These are phyloP conservation scores for Lathamus discolor DNA, from an alignment of 2,113 vertebrate species.

Conservation along the genomic window DNA sequence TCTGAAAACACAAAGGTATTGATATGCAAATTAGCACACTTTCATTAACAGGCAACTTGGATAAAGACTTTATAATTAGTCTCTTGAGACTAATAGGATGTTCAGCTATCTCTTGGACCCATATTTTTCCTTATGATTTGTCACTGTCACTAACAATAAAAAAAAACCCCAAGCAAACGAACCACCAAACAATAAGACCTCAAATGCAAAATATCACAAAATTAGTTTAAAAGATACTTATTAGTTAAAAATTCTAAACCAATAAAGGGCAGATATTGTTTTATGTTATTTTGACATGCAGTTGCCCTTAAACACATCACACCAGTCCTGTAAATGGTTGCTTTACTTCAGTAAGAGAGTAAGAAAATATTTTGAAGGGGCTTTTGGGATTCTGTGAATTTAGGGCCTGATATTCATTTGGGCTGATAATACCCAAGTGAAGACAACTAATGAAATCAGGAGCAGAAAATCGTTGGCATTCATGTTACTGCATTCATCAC, in stretches of 20 bases:
- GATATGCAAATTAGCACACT: background rate
- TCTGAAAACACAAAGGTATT: background rate
- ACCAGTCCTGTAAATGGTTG: background rate
- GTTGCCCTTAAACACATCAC: background rate
- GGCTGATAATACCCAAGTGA: background rate
- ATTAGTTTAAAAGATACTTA: background rate
- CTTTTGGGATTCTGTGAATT: background rate
- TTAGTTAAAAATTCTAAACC: background rate
- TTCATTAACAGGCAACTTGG: background rate
- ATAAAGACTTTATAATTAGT: conserved; percentile 39
- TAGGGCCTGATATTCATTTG: background rate
- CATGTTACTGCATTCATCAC: background rate
- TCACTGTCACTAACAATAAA: background rate
- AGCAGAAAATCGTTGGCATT: background rate
- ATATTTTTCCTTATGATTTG: background rate
- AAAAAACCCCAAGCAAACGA: background rate
- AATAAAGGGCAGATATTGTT: background rate
- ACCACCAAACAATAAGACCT: background rate
- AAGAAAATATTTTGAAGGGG: background rate
- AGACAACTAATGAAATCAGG: conserved; percentile 4
- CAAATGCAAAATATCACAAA: background rate
- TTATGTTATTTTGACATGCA: background rate
- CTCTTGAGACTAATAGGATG: conserved; percentile 10
- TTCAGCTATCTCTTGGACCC: background rate
- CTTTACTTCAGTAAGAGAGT: background rate